Percentiles rank a stretch among this genome's conserved stretches.
These are phyloP conservation scores for Disparrhopalites patrizii DNA, from an alignment of 2,888 invertebrate species.

Conservation along the genomic window DNA sequence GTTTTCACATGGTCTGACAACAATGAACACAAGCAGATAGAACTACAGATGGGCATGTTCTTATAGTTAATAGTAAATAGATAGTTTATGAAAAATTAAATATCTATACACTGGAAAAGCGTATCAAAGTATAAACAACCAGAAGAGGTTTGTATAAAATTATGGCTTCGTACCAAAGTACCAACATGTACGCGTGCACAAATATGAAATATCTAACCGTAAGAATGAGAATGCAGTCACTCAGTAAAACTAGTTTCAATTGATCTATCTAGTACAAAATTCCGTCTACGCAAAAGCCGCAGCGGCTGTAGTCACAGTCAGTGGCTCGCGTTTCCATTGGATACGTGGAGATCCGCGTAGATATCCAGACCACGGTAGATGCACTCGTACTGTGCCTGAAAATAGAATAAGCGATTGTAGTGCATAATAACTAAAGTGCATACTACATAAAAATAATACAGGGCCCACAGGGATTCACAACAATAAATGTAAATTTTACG, in stretches of 20 bases:
- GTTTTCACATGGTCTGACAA: too few species aligned
- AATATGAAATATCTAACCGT: too few species aligned
- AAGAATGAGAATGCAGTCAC: slow-evolving; percentile 29
- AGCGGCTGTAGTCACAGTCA: slow-evolving; percentile 32
- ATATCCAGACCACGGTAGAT: slow-evolving; percentile 85
- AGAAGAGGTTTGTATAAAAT: slow-evolving; percentile 34
- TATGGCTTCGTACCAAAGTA: slow-evolving; percentile 30
- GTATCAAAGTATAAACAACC: slow-evolving; percentile 38
- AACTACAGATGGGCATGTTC: slow-evolving; percentile 11
- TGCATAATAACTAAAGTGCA: too few species aligned
- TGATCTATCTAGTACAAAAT: slow-evolving; percentile 31
- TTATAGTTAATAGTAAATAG: slow-evolving; percentile 12
- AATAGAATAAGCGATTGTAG: slow-evolving; percentile 43
- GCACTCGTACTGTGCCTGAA: slow-evolving; percentile 87
- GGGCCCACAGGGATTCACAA: not conserved
- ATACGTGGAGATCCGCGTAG: slow-evolving; percentile 73
- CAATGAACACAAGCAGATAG: slow-evolving; percentile 11
- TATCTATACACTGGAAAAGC: slow-evolving; percentile 26
- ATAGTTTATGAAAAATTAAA: slow-evolving; percentile 24
- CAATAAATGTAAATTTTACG: not conserved
- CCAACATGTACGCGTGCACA: slow-evolving; percentile 25
- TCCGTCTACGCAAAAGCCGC: slow-evolving; percentile 26
- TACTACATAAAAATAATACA: not conserved
- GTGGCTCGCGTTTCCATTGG: slow-evolving; percentile 47
- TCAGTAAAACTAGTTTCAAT: slow-evolving; percentile 18